These are phyloP conservation scores for Rhinoderma darwinii DNA, from an alignment of 2,113 vertebrate species.

Conservation along the genomic window DNA sequence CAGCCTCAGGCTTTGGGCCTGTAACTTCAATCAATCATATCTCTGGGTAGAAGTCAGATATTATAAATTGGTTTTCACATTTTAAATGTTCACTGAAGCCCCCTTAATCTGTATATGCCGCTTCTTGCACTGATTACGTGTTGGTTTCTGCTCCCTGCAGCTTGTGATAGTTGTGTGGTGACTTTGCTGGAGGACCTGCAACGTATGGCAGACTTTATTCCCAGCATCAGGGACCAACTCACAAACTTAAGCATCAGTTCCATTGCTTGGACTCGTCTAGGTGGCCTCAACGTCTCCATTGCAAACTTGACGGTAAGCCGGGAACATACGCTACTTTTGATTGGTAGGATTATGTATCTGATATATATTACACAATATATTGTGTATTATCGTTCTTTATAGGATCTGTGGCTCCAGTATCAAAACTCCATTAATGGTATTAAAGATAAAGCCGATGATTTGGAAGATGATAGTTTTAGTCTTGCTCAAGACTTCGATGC, in stretches of 20 bases:
- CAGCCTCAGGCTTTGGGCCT: background rate
- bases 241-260: slow-evolving; percentile 81
- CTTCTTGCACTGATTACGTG: background rate
- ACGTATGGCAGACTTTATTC: slow-evolving; percentile 70
- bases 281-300: slow-evolving; percentile 76
- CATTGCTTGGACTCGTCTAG: slow-evolving; percentile 81
- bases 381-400: background rate
- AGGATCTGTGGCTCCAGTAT: slow-evolving; percentile 77
- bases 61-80: background rate
- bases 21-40: background rate
- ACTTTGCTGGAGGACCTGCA: slow-evolving; percentile 88
- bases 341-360: background rate
- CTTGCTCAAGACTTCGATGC: slow-evolving; percentile 73
- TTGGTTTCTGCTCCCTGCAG: slow-evolving; percentile 67
- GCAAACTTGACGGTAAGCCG: slow-evolving; percentile 73
- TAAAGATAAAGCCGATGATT: slow-evolving; percentile 68
- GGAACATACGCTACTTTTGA: rapidly evolving
- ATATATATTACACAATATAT: no score
- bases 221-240: slow-evolving; percentile 72
- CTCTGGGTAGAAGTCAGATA: background rate
- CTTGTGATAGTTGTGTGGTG: slow-evolving; percentile 90
- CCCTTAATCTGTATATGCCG: background rate
- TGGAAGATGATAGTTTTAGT: slow-evolving; percentile 76
- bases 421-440: slow-evolving; percentile 68
- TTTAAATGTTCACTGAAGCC: background rate